Conservation (phyloP, 2,113 vertebrate genomes). For the Thinocorus orbignyianus region DNA sequence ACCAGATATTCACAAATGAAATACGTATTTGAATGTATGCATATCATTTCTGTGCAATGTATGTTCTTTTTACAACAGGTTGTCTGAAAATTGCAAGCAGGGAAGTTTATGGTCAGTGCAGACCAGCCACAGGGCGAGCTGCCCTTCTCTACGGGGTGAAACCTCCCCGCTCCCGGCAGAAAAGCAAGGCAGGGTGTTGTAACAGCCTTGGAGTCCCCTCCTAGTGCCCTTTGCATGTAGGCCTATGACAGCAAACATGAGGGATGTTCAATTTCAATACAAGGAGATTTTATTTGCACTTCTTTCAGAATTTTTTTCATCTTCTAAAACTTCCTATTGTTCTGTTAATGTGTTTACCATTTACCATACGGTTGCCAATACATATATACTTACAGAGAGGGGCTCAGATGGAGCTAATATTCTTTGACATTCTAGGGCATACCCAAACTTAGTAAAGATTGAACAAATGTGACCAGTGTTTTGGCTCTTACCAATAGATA, state of each 20-base stretch:
- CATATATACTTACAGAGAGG: rapidly evolving
- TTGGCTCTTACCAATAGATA: neutral
- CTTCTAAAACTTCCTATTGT: neutral
- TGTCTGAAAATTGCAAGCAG: neutral
- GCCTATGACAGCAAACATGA: rapidly evolving
- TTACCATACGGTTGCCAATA: rapidly evolving
- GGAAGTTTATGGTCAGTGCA: neutral
- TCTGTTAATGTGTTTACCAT: neutral
- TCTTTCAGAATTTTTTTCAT: neutral
- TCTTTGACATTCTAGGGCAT: neutral
- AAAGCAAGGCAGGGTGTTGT: neutral
- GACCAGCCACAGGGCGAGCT: no score
- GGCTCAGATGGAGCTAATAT: neutral
- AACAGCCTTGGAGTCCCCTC: neutral
- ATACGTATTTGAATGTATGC: neutral
- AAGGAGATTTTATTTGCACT: neutral
- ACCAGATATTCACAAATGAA: neutral
- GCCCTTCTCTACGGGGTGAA: rapidly evolving
- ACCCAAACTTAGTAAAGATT: rapidly evolving
- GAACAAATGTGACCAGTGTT: neutral
- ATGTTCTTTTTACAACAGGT: neutral
- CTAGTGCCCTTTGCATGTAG: neutral
- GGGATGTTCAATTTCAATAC: neutral
- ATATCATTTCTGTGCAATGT: neutral
- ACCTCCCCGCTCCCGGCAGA: neutral